A percentile compares a stretch with the other conserved stretches of the same genome.
phyloP scores from a whole-genome alignment of 2,888 invertebrate genomes.

The Mantis religiosa region DNA sequence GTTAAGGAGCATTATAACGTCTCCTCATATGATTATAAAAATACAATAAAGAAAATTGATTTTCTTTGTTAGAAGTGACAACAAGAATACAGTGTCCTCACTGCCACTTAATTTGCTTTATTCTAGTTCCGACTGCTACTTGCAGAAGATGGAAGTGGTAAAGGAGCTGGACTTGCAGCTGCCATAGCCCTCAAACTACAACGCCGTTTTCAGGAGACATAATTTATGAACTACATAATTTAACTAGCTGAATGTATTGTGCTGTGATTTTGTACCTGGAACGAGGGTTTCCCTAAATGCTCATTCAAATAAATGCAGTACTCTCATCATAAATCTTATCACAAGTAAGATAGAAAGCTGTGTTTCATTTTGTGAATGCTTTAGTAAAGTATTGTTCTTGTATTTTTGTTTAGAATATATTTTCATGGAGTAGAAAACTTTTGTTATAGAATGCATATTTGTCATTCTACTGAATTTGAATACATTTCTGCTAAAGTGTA shows the following conservation, averaged over 20 bases:
- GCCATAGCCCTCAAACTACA: slow-evolving; percentile 63
- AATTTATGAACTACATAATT: not conserved
- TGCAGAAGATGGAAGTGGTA: slow-evolving; percentile 78
- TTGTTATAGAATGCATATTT: not conserved
- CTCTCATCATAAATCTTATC: not conserved
- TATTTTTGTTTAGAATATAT: not conserved
- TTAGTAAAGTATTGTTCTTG: not conserved
- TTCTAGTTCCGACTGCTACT: slow-evolving; percentile 61
- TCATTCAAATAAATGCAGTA: not conserved
- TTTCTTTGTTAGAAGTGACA: no score
- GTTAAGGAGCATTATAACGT: no score
- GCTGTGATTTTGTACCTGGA: not conserved
- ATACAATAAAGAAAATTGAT: no score
- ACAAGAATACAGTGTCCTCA: no score
- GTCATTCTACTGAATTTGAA: not conserved
- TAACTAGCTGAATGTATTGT: not conserved
- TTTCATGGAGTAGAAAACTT: not conserved
- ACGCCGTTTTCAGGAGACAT: slow-evolving; percentile 37
- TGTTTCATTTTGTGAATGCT: not conserved
- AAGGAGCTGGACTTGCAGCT: slow-evolving; percentile 73
- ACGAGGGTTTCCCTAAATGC: not conserved
- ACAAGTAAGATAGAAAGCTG: not conserved
- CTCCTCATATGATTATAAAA: no score
- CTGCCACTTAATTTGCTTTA: not conserved
- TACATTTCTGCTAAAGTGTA: no score